Evolutionary conservation across 2,888 invertebrate genomes (phyloP), one percentile per base, ranked within the genome.

Genomic region (Lissonota sp.): DNA sequence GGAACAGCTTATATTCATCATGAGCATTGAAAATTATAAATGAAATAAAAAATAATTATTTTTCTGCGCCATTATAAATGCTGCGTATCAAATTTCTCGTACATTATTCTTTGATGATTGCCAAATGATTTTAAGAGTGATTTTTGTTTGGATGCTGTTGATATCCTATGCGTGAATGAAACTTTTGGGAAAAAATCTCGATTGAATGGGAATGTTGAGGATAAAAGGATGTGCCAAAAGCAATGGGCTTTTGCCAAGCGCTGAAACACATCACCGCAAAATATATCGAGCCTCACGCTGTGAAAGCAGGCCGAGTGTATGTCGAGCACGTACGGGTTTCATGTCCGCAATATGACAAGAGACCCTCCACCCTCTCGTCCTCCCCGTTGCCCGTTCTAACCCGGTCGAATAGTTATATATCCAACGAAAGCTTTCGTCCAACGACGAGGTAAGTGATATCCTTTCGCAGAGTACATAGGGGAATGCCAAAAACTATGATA

Each of bases 321-420:
- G 84, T 85, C 79, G 84, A 77, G 84, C 86, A 87, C 87, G 87
- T 87, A 85, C 84, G 46, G 76, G 83, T 84, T 87, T 87, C 85
- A 87, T 85, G 84, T 84, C 83, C 79, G 79, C 84, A 85, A 85
- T 86, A 86, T 85, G 84, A 84, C 84, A 78, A 83, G 79, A 64
- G 53, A 26, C 58, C 70, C 58, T 79, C 66, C 12, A 37, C 39
- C 44, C 37, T 26, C 73, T 26, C 78, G 72, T 79, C 55, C 58
- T 64, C 71, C 53, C 16, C 49, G 55, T 67, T 55, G 49, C 49
- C 3, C 26, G 14, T 16, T 64, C 12, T 60, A 39, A 37, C 53
- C 8, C 12, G 16, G 51, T n/a, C 42, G 26, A 26, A 71, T 67
- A 64, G 69, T 71, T 78, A 73, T 67, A 73, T 77, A 58, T 51